Percentiles rank a stretch among this genome's conserved stretches.
phyloP scores from a whole-genome alignment of 1,140 invertebrate genomes.

The Ostrea denselamellosa region DNA sequence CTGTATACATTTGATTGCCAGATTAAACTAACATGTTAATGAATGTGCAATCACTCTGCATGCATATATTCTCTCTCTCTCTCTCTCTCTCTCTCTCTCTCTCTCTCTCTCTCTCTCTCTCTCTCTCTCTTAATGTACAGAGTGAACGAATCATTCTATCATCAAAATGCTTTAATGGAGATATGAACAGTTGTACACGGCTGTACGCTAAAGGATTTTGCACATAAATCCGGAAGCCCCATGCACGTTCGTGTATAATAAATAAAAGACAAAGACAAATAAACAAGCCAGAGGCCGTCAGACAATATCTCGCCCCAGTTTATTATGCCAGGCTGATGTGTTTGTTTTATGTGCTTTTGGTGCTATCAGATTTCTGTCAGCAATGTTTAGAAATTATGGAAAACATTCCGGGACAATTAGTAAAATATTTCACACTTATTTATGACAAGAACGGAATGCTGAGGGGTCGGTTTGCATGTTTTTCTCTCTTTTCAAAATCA shows the following conservation, averaged over 20 bases:
- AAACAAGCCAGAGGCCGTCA: constrained; percentile 2
- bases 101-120: no score
- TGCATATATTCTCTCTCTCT: no score
- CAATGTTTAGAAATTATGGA: constrained; percentile 35
- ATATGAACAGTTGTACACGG: neutral
- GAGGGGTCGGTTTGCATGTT: neutral
- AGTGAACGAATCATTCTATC: neutral
- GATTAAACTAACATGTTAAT: no score
- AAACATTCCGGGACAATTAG: constrained; percentile 37
- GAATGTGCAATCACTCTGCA: no score
- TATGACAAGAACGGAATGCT: neutral
- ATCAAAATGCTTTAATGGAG: neutral
- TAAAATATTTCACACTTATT: constrained; percentile 34
- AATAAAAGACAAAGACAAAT: constrained; percentile 33
- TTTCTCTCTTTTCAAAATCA: no score
- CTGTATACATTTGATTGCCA: no score
- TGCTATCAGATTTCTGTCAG: constrained; percentile 37
- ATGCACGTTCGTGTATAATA: constrained; percentile 35
- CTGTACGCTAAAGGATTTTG: neutral
- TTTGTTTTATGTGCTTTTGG: constrained; percentile 29
- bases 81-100: no score
- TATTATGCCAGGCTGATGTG: constrained; percentile 18
- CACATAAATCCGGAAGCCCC: constrained; percentile 21
- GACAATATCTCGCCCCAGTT: constrained; percentile 30
- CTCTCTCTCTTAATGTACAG: no score